These are phyloP conservation scores for Lynx canadensis DNA, from an alignment of 2,113 vertebrate species.

Conservation along the genomic window DNA sequence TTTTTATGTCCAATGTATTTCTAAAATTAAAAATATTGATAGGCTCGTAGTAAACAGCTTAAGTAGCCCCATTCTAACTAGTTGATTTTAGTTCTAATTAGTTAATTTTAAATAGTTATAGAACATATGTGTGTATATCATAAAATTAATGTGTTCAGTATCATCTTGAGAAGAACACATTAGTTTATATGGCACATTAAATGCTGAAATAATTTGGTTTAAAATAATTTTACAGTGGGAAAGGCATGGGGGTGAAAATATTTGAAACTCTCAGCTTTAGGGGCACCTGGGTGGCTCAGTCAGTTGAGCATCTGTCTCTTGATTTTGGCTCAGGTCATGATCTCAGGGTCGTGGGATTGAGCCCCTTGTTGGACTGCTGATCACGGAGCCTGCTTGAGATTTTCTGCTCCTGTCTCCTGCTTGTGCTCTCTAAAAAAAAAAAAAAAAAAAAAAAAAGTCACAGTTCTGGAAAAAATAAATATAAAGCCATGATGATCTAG, in stretches of 20 bases:
- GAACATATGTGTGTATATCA: neutral
- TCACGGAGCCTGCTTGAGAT: too few species aligned
- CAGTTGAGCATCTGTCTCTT: too few species aligned
- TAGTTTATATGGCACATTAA: slow-evolving; percentile 33
- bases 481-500: slow-evolving; percentile 12
- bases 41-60: neutral
- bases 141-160: slow-evolving; percentile 30
- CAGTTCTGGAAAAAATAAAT: slow-evolving; percentile 25
- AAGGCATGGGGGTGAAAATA: neutral
- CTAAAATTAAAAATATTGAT: slow-evolving; percentile 20
- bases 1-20: slow-evolving; percentile 6
- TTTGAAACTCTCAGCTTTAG: slow-evolving; percentile 25
- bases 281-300: too few species aligned
- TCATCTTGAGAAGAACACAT: slow-evolving; percentile 11
- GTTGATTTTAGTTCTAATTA: slow-evolving; percentile 44
- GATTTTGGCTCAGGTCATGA: too few species aligned
- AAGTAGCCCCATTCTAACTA: neutral
- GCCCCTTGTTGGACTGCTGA: too few species aligned
- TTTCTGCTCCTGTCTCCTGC: too few species aligned
- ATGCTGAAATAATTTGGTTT: slow-evolving; percentile 47
- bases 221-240: slow-evolving; percentile 46
- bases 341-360: too few species aligned
- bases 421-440: too few species aligned
- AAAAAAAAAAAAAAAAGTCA: too few species aligned
- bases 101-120: slow-evolving; percentile 55